A percentile compares a stretch with the other conserved stretches of the same genome.
Evolutionary conservation across 2,113 vertebrate genomes (phyloP).

Genomic region (Alces alces): DNA sequence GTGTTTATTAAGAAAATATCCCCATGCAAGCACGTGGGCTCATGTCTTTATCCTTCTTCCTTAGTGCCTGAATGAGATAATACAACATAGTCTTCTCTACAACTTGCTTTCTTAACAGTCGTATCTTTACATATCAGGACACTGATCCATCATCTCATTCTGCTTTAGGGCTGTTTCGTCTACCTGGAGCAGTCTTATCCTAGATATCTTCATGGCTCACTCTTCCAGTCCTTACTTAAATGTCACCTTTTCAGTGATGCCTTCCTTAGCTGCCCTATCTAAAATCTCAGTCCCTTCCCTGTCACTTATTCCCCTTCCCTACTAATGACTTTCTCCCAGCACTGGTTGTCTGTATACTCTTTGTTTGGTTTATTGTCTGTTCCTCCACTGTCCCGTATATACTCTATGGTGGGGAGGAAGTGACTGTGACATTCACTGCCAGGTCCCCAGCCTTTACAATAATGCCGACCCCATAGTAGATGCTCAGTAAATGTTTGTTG

Average conservation of each 20-base stretch:
- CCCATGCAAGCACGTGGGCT: neutral
- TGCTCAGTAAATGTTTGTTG: neutral
- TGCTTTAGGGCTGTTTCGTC: neutral
- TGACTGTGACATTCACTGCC: neutral
- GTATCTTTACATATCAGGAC: neutral
- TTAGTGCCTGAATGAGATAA: neutral
- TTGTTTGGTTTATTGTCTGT: constrained; percentile 6
- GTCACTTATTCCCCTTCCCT: neutral
- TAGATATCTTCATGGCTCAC: neutral
- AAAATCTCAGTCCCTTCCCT: neutral
- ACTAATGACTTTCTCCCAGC: neutral
- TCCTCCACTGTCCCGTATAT: neutral
- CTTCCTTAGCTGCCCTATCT: neutral
- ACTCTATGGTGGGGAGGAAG: neutral
- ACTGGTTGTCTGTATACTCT: neutral
- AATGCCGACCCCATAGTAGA: neutral
- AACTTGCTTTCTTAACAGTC: constrained; percentile 9
- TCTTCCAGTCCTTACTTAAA: neutral
- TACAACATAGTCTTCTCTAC: neutral
- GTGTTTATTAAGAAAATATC: neutral
- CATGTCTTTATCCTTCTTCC: neutral
- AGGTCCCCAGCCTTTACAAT: neutral
- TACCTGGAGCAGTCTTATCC: neutral
- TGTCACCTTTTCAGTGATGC: neutral
- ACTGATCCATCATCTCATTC: neutral